These are phyloP conservation scores for Ophioninae sp. DNA, from an alignment of 2,888 invertebrate species.

Conservation along the genomic window DNA sequence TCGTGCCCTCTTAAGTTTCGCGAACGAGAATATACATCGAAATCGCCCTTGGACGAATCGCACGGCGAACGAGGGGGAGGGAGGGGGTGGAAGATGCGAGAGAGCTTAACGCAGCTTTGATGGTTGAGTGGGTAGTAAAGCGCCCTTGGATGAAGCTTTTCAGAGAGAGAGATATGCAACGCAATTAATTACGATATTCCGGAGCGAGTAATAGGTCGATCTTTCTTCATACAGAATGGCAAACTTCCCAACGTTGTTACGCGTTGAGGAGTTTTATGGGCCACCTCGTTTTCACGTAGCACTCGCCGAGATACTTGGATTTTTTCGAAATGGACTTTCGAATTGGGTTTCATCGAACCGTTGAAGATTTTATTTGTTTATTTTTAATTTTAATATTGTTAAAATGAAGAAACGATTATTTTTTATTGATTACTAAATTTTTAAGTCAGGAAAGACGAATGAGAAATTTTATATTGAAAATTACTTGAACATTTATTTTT, in stretches of 20 bases:
- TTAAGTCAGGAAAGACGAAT: no score
- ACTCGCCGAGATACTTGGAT: neutral
- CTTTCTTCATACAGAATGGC: constrained; percentile 2
- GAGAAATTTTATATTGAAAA: no score
- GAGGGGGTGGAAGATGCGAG: neutral
- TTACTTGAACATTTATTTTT: no score
- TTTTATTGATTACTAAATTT: neutral
- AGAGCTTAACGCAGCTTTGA: constrained; percentile 39
- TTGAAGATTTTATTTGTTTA: neutral
- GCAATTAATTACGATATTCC: constrained; percentile 59
- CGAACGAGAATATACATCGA: constrained; percentile 56
- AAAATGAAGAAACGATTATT: neutral
- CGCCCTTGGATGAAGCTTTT: constrained; percentile 51
- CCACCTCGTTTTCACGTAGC: neutral
- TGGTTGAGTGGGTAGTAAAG: constrained; percentile 56
- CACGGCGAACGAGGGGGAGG: neutral
- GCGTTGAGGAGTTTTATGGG: constrained; percentile 9
- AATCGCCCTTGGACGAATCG: constrained; percentile 22
- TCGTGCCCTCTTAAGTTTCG: constrained; percentile 21
- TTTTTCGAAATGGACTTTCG: neutral
- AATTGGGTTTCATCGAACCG: neutral
- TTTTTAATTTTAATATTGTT: neutral
- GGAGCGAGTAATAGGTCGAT: constrained; percentile 42
- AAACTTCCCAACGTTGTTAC: constrained; percentile 12
- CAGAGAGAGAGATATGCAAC: constrained; percentile 53